Conservation (phyloP, 2,797 vertebrate genomes). For the Sebastes minor region DNA sequence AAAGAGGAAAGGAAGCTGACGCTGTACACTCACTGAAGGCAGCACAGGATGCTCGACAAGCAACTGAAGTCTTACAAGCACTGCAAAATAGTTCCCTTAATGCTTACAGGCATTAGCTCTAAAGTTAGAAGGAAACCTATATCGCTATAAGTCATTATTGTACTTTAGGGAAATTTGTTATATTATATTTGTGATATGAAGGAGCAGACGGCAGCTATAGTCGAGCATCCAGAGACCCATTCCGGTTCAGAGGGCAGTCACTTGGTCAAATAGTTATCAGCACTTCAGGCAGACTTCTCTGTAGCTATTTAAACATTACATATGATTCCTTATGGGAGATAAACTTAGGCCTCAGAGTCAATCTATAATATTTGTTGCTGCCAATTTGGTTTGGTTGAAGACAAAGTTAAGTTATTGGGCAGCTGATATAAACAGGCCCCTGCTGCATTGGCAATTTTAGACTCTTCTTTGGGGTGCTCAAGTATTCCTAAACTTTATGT, state of each 20-base stretch:
- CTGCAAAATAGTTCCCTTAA: neutral
- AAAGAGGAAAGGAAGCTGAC: neutral
- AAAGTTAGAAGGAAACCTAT: neutral
- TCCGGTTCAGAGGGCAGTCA: neutral
- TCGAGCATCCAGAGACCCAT: neutral
- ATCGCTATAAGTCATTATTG: neutral
- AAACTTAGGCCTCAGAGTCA: neutral
- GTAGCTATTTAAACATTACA: neutral
- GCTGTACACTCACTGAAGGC: neutral
- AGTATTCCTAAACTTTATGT: rapidly evolving
- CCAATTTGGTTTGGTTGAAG: neutral
- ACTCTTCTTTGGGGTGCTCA: too few relatives aligned
- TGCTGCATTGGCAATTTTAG: too few relatives aligned
- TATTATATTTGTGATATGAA: neutral
- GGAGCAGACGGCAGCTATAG: neutral
- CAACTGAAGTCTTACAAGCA: neutral
- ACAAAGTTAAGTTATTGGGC: neutral
- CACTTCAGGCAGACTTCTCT: neutral
- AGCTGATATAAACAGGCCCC: neutral
- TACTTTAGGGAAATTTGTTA: neutral
- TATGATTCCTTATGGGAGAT: neutral
- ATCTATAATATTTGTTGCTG: neutral
- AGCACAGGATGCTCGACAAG: neutral
- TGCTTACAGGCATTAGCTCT: neutral
- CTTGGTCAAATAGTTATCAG: neutral